Percentiles rank a stretch among this genome's conserved stretches.
Conservation (phyloP, 2,797 vertebrate genomes). For the Thripadectes ignobilis region DNA sequence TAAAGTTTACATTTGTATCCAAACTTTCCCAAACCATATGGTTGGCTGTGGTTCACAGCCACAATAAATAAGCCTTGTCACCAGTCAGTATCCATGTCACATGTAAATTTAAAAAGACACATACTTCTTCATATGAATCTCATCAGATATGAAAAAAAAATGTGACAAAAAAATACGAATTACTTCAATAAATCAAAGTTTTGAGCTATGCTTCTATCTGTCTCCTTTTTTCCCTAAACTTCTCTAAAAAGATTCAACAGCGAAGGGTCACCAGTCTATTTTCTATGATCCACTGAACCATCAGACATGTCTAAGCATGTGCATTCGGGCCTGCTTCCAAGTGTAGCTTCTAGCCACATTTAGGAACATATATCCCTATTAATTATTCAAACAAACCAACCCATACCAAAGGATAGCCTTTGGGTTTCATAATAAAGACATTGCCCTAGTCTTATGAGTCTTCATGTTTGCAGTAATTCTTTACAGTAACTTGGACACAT, state of each 20-base stretch:
- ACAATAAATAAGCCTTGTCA: not conserved
- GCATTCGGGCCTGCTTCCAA: not conserved
- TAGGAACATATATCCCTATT: not conserved
- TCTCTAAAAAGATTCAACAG: not conserved
- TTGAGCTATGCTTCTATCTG: not conserved
- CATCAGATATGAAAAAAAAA: not conserved
- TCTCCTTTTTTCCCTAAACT: not conserved
- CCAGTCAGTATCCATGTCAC: not conserved
- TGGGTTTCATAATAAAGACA: not conserved
- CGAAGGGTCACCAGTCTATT: not conserved
- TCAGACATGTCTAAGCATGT: not conserved
- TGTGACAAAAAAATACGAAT: not conserved
- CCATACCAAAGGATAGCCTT: not conserved
- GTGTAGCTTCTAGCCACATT: not conserved
- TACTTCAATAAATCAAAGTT: not conserved
- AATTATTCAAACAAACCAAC: not conserved
- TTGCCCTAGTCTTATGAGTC: fast-evolving
- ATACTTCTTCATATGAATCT: not conserved
- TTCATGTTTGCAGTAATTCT: not conserved
- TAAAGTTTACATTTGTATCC: not conserved
- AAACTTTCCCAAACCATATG: not conserved
- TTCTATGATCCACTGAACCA: not conserved
- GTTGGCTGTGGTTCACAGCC: not conserved
- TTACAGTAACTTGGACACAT: not conserved
- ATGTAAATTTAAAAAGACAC: not conserved